Evolutionary conservation across 2,797 vertebrate species (phyloP).

Genomic region (Enteromius afrohamiltoni): DNA sequence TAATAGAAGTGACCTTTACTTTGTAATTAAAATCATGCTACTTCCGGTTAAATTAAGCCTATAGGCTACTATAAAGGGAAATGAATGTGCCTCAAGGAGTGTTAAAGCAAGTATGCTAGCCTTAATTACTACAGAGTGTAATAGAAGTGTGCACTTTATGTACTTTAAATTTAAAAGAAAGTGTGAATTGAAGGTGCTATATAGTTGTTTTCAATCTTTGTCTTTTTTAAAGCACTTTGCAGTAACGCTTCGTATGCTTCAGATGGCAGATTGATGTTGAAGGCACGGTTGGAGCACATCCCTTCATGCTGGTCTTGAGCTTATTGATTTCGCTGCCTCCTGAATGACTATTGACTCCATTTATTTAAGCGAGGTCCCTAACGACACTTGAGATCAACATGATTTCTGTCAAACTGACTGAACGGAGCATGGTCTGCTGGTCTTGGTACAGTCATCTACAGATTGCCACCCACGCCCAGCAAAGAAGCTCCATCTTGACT

Average conservation of each 20-base stretch:
- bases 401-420: conserved; percentile 51
- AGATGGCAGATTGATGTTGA: conserved; percentile 44
- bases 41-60: neutral
- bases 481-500: conserved; percentile 21
- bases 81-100: neutral
- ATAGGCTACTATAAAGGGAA: neutral
- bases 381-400: conserved; percentile 50
- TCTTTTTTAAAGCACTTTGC: conserved; percentile 38
- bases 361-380: conserved; percentile 53
- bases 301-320: conserved; percentile 39
- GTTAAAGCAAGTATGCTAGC: neutral
- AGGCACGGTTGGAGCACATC: conserved; percentile 46
- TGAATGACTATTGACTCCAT: conserved; percentile 51
- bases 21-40: conserved; percentile 33
- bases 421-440: conserved; percentile 26
- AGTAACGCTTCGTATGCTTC: conserved; percentile 39
- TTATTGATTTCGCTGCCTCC: conserved; percentile 50
- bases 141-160: neutral
- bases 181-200: neutral
- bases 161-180: conserved; percentile 15
- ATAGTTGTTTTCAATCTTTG: conserved; percentile 35
- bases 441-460: neutral
- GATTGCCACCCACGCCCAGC: conserved; percentile 13
- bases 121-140: conserved; percentile 16
- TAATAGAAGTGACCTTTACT: conserved; percentile 49